Conservation (phyloP, 2,888 invertebrate species). For the Hirtodrosophila histrioides region DNA sequence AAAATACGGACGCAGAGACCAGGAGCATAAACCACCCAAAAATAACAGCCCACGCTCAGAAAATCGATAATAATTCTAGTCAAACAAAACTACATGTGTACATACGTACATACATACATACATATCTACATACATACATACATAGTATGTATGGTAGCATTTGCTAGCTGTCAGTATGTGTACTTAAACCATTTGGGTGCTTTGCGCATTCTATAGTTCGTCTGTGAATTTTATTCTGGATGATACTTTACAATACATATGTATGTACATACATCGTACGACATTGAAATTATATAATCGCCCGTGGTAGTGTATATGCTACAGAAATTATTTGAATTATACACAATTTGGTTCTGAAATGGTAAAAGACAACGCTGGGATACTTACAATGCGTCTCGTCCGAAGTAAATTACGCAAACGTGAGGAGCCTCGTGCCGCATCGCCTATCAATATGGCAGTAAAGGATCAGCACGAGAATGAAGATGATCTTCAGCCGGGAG, state of each 20-base stretch:
- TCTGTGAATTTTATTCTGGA: conserved; percentile 23
- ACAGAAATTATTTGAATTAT: conserved; percentile 25
- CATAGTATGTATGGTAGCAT: neutral
- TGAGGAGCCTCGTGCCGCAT: conserved; percentile 88
- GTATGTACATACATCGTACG: conserved; percentile 7
- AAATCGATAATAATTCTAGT: conserved; percentile 62
- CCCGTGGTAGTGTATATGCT: conserved; percentile 5
- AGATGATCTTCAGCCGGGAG: conserved; percentile 4
- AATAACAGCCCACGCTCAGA: conserved; percentile 59
- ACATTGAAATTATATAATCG: conserved; percentile 46
- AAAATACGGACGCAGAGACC: conserved; percentile 5
- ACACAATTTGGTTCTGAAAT: conserved; percentile 83
- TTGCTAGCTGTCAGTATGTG: conserved; percentile 3
- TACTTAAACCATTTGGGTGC: conserved; percentile 9
- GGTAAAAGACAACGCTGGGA: conserved; percentile 92
- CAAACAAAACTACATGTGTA: conserved; percentile 23
- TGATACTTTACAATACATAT: conserved; percentile 5
- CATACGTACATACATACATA: conserved; percentile 1
- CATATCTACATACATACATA: conserved; percentile 3
- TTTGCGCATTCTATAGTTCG: neutral
- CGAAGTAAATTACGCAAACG: conserved; percentile 95
- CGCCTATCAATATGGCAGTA: conserved; percentile 20
- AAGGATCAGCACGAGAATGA: conserved; percentile 19
- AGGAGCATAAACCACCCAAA: conserved; percentile 52
- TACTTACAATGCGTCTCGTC: conserved; percentile 95